Conservation (phyloP, 1,140 invertebrate species). For the Tachypleus tridentatus region DNA sequence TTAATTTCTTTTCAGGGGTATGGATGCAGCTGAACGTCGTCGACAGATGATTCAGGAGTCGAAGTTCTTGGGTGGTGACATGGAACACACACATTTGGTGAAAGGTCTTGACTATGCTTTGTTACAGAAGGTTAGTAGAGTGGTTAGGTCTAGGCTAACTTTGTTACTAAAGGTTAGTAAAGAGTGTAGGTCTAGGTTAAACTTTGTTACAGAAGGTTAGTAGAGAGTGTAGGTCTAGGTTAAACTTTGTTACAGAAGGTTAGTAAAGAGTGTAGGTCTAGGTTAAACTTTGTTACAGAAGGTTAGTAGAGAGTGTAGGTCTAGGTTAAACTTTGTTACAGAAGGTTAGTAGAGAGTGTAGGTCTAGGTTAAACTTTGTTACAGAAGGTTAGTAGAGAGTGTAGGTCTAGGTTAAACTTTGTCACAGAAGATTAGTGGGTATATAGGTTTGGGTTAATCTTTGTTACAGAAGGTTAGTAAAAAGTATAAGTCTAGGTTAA, state of each 20-base stretch:
- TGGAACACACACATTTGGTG: constrained; percentile 99
- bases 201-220: constrained; percentile 90
- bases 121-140: constrained; percentile 73
- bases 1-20: constrained; percentile 30
- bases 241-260: constrained; percentile 98
- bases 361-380: not conserved
- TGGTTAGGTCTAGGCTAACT: constrained; percentile 21
- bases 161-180: not conserved
- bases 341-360: constrained; percentile 48
- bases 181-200: constrained; percentile 76
- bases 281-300: constrained; percentile 99
- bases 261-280: constrained; percentile 47
- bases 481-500: too few species aligned
- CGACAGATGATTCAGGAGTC: constrained; percentile 97
- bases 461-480: too few species aligned
- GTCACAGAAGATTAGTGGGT: too few species aligned
- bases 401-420: too few species aligned
- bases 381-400: constrained; percentile 48
- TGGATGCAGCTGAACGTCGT: constrained; percentile 89
- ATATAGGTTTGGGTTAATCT: too few species aligned
- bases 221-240: constrained; percentile 60
- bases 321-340: not conserved
- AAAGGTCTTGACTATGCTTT: constrained; percentile 99
- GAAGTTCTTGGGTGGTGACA: constrained; percentile 99
- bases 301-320: constrained; percentile 36